Base-by-base conservation (phyloP, 37 sponge, comb jelly and placozoan genomes). In the Oscarella lobularis region DNA sequence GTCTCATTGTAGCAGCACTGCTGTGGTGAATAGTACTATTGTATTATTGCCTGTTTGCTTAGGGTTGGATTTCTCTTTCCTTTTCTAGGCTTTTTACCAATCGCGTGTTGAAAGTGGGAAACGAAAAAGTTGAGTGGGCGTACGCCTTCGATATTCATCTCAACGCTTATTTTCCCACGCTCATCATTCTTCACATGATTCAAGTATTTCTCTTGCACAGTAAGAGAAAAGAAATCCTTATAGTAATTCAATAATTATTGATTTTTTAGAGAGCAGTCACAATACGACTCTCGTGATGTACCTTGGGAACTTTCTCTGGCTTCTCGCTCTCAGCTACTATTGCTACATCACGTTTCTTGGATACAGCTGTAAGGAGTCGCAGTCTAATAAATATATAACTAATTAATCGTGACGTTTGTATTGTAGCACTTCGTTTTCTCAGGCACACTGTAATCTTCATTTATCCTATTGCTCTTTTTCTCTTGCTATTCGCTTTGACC, bases 101-200 rank as follows among this genome's bases (percentile, higher is more conserved):
- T 48, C 60, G 60, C 14, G 9, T 48, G 9, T 9, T 9, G 9
- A 48, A 48, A 48, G 60, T 20, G 9, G 60, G 31, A 34, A 14
- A 20, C 31, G 31, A 4, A 20, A 5, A 4, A 1, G 90, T 92
- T 54, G 93, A 96, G 85, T 96, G 93, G 88, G 86, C 86, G 9
- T 96, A 96, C 72, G 83, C 90, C 5, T 92, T 96, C 75, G 98
- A 96, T 83, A 87, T 96, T 5, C 98, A 96, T 66, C 80, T 92
- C 69, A 96, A 96, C 81, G 85, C 93, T 31, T 87, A 91, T 75
- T 78, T 92, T 38, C 91, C 98, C 9, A 38, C 91, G 29, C 77
- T 87, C 14, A 73, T 96, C 3, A 67, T 87, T 31, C 65, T 92
- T 55, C 91, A 90, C 77, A 92, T 91, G 3, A 2, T 90, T 2